phyloP scores from a whole-genome alignment of 2,113 vertebrate species.

The Alces alces region DNA sequence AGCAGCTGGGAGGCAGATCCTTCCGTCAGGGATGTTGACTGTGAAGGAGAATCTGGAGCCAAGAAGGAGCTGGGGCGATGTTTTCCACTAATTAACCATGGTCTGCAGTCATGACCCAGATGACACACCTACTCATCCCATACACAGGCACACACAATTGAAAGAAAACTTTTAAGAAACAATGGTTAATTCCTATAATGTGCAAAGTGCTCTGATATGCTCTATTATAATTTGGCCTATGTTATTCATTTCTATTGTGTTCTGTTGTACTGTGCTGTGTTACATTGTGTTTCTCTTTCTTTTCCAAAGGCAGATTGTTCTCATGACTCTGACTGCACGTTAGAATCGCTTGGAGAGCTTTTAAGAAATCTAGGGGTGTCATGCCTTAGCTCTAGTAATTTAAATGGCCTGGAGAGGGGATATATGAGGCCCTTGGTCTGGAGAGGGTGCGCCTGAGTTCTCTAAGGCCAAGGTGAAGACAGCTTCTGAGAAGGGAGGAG shows the following conservation, averaged over 20 bases:
- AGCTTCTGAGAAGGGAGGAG: neutral
- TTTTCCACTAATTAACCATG: neutral
- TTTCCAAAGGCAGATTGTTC: neutral
- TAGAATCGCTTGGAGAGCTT: neutral
- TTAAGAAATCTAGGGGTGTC: neutral
- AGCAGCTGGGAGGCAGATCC: neutral
- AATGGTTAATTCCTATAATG: neutral
- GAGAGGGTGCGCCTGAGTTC: accelerated
- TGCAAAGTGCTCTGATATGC: neutral
- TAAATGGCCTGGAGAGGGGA: neutral
- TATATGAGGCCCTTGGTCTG: neutral
- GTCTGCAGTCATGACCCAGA: neutral
- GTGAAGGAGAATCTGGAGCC: neutral
- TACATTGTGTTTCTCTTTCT: neutral
- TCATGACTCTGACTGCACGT: neutral
- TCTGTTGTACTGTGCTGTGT: neutral
- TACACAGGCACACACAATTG: neutral
- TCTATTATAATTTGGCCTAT: neutral
- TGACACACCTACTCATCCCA: neutral
- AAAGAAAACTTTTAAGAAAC: neutral
- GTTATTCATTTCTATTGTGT: neutral
- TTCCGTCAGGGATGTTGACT: neutral
- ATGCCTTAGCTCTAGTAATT: neutral
- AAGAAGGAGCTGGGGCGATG: neutral
- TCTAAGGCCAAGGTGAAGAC: neutral